Evolutionary conservation across 2,797 vertebrate genomes (phyloP).

Genomic region (Chiroxiphia lanceolata): DNA sequence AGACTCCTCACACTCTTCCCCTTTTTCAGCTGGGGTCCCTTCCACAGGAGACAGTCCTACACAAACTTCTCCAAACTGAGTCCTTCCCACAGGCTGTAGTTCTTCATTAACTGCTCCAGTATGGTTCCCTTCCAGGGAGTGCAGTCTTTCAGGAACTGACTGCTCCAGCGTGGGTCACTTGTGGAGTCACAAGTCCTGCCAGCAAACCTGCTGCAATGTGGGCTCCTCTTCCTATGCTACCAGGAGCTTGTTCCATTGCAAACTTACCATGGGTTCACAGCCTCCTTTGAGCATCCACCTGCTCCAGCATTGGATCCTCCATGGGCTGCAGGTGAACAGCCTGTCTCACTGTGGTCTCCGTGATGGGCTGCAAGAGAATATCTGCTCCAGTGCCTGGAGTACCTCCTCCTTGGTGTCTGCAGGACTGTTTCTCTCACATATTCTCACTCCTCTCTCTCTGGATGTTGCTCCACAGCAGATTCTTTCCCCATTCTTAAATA

Average conservation of each 20-base stretch:
- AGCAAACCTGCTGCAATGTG: not conserved
- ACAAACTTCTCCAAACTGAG: not conserved
- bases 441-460: not conserved
- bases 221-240: not conserved
- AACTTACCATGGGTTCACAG: not conserved
- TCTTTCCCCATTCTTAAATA: not conserved
- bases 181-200: not conserved
- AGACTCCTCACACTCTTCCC: not conserved
- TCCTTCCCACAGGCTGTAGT: rapidly evolving
- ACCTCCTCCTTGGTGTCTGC: not conserved
- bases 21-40: not conserved
- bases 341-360: not conserved
- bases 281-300: not conserved
- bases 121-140: rapidly evolving
- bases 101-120: not conserved
- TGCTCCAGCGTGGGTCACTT: not conserved
- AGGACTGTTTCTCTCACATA: not conserved
- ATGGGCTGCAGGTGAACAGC: not conserved
- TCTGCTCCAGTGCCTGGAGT: not conserved
- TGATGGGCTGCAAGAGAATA: not conserved
- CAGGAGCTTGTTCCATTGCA: not conserved
- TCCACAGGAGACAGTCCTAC: not conserved
- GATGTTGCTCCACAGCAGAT: not conserved
- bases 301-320: not conserved
- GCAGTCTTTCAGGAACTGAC: not conserved